Evolutionary conservation across 2,888 invertebrate species (phyloP).

Genomic region (Caenorhabditis sp.): DNA sequence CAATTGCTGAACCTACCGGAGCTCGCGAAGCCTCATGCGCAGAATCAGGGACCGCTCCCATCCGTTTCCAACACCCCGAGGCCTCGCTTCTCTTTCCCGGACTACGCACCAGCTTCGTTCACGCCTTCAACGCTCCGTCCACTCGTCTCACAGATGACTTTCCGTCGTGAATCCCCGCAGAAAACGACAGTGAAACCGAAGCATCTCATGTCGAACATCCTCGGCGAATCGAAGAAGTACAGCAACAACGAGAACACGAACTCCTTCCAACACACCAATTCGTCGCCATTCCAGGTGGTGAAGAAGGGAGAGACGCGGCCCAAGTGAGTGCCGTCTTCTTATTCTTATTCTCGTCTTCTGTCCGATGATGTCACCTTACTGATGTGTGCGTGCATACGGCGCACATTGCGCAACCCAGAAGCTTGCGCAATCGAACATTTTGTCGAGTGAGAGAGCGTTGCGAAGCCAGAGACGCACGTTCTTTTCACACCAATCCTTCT

Average conservation of each 20-base stretch:
- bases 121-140: conserved; percentile 12
- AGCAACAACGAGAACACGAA: conserved; percentile 13
- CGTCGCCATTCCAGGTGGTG: conserved; percentile 66
- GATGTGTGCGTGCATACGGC: conserved; percentile 23
- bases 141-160: conserved; percentile 38
- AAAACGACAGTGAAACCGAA: background rate
- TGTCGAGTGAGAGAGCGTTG: conserved; percentile 5
- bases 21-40: conserved; percentile 9
- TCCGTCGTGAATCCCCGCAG: background rate
- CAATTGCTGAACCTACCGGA: conserved; percentile 15
- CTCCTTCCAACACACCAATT: conserved; percentile 59
- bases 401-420: conserved; percentile 46
- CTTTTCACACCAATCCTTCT: conserved; percentile 38
- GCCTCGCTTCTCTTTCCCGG: conserved; percentile 15
- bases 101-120: conserved; percentile 9
- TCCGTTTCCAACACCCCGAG: background rate
- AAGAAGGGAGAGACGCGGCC: conserved; percentile 47
- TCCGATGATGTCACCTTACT: conserved; percentile 27
- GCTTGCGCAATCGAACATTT: conserved; percentile 42
- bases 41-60: conserved; percentile 5
- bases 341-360: conserved; percentile 8
- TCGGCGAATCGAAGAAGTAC: conserved; percentile 40
- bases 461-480: background rate
- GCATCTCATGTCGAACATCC: conserved; percentile 58
- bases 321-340: conserved; percentile 47